Conservation (phyloP, 1,140 invertebrate species). For the Trachymyrmex septentrionalis region DNA sequence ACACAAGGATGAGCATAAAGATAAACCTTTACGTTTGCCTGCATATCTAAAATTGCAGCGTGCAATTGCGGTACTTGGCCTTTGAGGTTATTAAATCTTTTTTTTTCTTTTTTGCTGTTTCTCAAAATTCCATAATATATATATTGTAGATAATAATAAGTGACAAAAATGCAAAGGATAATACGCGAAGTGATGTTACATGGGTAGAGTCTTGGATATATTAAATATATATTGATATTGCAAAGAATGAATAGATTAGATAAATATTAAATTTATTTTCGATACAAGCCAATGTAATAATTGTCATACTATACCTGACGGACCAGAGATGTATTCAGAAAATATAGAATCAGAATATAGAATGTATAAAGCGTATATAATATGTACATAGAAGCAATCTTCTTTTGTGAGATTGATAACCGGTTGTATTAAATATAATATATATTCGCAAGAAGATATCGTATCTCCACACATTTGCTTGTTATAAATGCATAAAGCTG, state of each 20-base stretch:
- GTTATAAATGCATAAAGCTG: constrained; percentile 36
- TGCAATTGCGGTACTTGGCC: constrained; percentile 79
- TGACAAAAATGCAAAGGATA: constrained; percentile 9
- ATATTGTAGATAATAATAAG: constrained; percentile 20
- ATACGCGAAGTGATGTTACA: constrained; percentile 18
- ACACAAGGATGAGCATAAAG: constrained; percentile 31
- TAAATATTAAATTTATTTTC: constrained; percentile 43
- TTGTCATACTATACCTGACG: constrained; percentile 62
- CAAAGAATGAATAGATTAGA: constrained; percentile 42
- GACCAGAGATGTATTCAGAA: constrained; percentile 51
- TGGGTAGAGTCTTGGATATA: constrained; percentile 7
- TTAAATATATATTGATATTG: constrained; percentile 24
- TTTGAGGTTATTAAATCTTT: constrained; percentile 56
- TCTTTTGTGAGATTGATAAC: constrained; percentile 39
- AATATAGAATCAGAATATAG: constrained; percentile 55
- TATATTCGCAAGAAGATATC: constrained; percentile 18
- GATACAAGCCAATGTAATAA: constrained; percentile 51
- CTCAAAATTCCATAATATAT: constrained; percentile 29
- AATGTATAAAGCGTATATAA: constrained; percentile 51
- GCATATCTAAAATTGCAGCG: constrained; percentile 62
- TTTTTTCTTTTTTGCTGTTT: constrained; percentile 1
- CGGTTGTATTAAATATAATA: constrained; percentile 44
- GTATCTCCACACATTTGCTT: constrained; percentile 2
- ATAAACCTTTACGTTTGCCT: constrained; percentile 47
- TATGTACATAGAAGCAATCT: constrained; percentile 48